phyloP scores from a whole-genome alignment of 2,888 invertebrate genomes.

The Drepana falcataria region DNA sequence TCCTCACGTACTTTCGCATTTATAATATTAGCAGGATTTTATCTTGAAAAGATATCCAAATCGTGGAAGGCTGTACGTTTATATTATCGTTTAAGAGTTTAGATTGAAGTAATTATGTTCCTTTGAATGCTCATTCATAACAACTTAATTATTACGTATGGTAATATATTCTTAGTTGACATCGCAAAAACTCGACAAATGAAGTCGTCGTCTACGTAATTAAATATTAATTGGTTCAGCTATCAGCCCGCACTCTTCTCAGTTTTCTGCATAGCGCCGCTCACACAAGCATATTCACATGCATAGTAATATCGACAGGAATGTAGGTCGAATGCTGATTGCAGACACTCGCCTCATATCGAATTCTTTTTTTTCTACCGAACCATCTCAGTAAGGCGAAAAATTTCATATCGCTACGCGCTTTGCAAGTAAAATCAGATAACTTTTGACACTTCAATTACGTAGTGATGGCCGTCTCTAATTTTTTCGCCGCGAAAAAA shows the following conservation, averaged over 20 bases:
- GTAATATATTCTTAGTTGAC: no score
- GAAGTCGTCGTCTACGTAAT: no score
- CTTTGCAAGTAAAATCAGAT: constrained; percentile 78
- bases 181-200: no score
- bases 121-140: no score
- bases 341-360: constrained; percentile 70
- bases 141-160: no score
- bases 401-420: constrained; percentile 74
- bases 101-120: no score
- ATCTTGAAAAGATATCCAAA: no score
- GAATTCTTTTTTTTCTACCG: constrained; percentile 72
- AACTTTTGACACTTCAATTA: constrained; percentile 80
- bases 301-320: constrained; percentile 54
- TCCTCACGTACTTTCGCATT: no score
- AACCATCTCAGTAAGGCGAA: constrained; percentile 66
- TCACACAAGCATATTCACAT: constrained; percentile 40
- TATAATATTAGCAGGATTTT: no score
- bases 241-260: constrained; percentile 25
- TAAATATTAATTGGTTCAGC: constrained; percentile 12
- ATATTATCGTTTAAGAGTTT: no score
- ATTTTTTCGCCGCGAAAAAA: constrained; percentile 51
- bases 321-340: constrained; percentile 74
- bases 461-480: constrained; percentile 68
- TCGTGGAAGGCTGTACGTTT: no score
- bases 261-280: constrained; percentile 30